Evolutionary conservation across 2,113 vertebrate species (phyloP), one percentile per base, ranked within the genome.

Genomic region (Lontra canadensis): DNA sequence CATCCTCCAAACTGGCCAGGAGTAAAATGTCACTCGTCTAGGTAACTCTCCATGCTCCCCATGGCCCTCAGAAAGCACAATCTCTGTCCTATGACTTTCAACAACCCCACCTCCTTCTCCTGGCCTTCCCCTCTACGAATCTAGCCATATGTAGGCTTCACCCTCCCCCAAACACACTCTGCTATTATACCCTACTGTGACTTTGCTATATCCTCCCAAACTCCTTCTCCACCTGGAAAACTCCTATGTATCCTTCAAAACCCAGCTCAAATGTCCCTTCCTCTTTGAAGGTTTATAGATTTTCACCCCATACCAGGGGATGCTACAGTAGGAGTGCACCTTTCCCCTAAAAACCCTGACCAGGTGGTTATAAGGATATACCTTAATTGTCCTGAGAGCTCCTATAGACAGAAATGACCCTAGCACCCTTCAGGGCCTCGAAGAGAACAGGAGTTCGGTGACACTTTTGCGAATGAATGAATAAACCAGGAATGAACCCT

Each of bases 161-260:
- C 39, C 55, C 31, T 20, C 42, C 25, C 47, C 61, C 25, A 74
- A n/a, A 73, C 55, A 65, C 13, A 15, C 14, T n/a, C 59, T n/a
- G 20, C 67, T 31, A 25, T 29, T 49, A 26, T 11, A 47, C 11
- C 31, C 20, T 49, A 23, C 85, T 11, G 8, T n/a, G 44, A 73
- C 55, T 61, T 81, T 31, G 13, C 52, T 39, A 7, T 20, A 25
- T 23, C 18, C 26, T 23, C n/a, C 25, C 55, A 80, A 85, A 44
- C 11, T 52, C 55, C 36, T 55, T 78, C n/a, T 73, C 76, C 76
- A 39, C 36, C 89, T 74, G 49, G 67, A 96, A 94, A 88, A 76
- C 85, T 80, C 47, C 39, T 96, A 63, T 4, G n/a, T n/a, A 79
- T 44, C 36, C 91, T 91, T 90, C 81, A 95, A 82, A 85, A 81